Evolutionary conservation across 2,113 vertebrate genomes (phyloP).

Genomic region (Podiceps cristatus): DNA sequence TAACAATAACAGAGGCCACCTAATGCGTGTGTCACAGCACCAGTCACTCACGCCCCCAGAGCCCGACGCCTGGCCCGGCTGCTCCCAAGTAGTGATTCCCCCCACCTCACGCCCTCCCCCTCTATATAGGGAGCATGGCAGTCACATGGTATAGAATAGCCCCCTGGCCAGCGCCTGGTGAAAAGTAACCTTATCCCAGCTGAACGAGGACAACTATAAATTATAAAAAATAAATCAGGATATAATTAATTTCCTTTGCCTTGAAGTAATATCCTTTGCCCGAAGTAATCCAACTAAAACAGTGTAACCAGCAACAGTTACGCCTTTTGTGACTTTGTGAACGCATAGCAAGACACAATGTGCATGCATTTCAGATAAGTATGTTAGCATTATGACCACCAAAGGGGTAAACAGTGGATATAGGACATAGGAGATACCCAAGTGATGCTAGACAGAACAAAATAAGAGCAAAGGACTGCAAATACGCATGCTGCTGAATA

Average conservation of each 20-base stretch:
- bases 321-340: not conserved
- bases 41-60: too few species aligned
- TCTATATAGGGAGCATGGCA: too few species aligned
- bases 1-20: too few species aligned
- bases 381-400: not conserved
- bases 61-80: too few species aligned
- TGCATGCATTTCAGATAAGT: not conserved
- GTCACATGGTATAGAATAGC: too few species aligned
- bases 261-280: not conserved
- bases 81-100: too few species aligned
- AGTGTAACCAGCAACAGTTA: not conserved
- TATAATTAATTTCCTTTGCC: not conserved
- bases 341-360: not conserved
- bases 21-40: too few species aligned
- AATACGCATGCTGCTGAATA: not conserved
- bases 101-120: too few species aligned
- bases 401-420: not conserved
- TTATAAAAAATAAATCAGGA: not conserved
- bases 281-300: not conserved
- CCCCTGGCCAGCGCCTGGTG: too few species aligned
- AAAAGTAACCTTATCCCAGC: too few species aligned
- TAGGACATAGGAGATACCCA: rapidly evolving
- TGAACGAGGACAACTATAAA: not conserved
- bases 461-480: not conserved
- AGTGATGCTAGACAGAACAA: not conserved